phyloP scores from a whole-genome alignment of 2,888 invertebrate species.

The Aquatica leii region DNA sequence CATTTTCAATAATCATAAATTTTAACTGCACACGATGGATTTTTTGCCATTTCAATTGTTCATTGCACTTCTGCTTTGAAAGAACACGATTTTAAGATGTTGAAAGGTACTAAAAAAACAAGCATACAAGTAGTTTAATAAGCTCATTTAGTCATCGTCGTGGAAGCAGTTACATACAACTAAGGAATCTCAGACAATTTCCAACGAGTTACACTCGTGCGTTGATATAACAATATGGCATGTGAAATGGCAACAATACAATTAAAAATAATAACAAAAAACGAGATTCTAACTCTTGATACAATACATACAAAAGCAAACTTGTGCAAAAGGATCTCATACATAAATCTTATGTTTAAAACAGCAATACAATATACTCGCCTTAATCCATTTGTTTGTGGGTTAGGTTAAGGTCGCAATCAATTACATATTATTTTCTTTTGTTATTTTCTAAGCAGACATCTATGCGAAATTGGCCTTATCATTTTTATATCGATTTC shows the following conservation, averaged over 20 bases:
- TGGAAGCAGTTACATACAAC: constrained; percentile 58
- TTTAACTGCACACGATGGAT: no score
- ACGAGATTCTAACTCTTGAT: constrained; percentile 41
- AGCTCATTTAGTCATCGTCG: constrained; percentile 60
- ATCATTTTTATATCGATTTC: constrained; percentile 11
- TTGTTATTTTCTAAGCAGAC: constrained; percentile 16
- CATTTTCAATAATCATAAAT: no score
- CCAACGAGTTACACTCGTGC: constrained; percentile 44
- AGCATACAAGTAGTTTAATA: constrained; percentile 50
- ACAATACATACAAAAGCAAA: constrained; percentile 42
- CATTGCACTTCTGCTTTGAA: no score
- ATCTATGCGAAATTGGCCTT: constrained; percentile 11
- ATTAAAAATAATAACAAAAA: constrained; percentile 49
- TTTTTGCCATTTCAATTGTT: no score
- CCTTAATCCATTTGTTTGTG: constrained; percentile 4
- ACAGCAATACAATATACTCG: constrained; percentile 23
- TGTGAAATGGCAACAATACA: constrained; percentile 53
- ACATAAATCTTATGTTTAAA: constrained; percentile 22
- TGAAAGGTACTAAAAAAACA: constrained; percentile 17
- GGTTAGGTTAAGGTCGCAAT: constrained; percentile 31
- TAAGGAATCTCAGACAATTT: constrained; percentile 55
- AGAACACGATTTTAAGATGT: no score
- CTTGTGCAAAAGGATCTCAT: constrained; percentile 36
- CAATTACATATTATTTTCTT: constrained; percentile 6
- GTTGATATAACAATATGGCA: constrained; percentile 53